phyloP scores from a whole-genome alignment of 2,797 vertebrate species.

The Pitangus sulphuratus region DNA sequence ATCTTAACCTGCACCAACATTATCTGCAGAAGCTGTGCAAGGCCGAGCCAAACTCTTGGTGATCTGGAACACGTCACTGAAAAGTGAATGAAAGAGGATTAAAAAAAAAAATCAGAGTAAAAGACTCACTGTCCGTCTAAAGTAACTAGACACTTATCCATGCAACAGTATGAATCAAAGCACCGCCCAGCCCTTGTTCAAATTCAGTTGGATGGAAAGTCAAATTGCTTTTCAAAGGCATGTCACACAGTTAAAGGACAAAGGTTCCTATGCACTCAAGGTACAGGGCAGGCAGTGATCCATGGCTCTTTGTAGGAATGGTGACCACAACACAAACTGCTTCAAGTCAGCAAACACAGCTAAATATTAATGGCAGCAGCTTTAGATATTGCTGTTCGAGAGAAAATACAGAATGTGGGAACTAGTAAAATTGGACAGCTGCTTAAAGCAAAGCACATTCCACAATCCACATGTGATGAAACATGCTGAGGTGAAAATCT shows the following conservation, averaged over 20 bases:
- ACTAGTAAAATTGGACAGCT: not conserved
- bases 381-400: not conserved
- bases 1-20: not conserved
- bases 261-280: not conserved
- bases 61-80: not conserved
- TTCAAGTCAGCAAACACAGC: not conserved
- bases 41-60: not conserved
- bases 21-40: not conserved
- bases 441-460: not conserved
- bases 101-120: not conserved
- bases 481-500: not conserved
- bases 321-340: not conserved
- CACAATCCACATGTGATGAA: not conserved
- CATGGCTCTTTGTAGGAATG: not conserved
- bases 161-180: constrained; percentile 1
- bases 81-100: not conserved
- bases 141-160: not conserved
- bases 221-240: constrained; percentile 34
- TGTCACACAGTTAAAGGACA: constrained; percentile 37
- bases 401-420: not conserved
- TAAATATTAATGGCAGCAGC: not conserved
- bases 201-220: constrained; percentile 31
- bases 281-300: constrained; percentile 13
- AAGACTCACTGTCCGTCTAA: not conserved
- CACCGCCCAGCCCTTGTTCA: not conserved